phyloP scores from a whole-genome alignment of 2,888 invertebrate genomes.

The Drosophila planitibia region DNA sequence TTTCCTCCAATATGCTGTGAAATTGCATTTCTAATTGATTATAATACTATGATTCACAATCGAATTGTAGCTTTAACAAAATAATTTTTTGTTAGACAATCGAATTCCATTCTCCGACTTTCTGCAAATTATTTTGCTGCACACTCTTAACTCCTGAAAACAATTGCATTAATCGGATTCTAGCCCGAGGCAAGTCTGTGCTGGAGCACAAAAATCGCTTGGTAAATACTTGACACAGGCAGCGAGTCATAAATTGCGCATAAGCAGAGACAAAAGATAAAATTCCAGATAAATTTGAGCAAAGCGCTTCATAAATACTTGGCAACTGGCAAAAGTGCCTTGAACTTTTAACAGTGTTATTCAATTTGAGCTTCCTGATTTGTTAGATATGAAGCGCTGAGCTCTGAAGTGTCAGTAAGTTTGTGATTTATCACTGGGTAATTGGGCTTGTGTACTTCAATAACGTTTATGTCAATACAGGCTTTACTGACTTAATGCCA shows the following conservation, averaged over 20 bases:
- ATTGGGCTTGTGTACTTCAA: constrained; percentile 27
- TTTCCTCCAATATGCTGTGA: not conserved
- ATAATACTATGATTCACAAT: not conserved
- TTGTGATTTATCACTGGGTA: constrained; percentile 25
- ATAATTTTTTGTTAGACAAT: not conserved
- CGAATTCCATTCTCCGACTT: constrained; percentile 15
- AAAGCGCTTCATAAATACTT: constrained; percentile 71
- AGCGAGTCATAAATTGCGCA: constrained; percentile 64
- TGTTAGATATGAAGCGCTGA: constrained; percentile 19
- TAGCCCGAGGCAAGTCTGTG: constrained; percentile 32
- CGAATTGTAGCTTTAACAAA: not conserved
- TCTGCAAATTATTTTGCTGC: constrained; percentile 31
- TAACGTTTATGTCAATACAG: not conserved
- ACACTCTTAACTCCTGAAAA: constrained; percentile 23
- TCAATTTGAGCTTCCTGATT: constrained; percentile 63
- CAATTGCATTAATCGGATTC: constrained; percentile 47
- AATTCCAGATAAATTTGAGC: constrained; percentile 56
- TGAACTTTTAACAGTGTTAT: constrained; percentile 63
- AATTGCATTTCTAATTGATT: not conserved
- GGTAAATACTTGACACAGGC: constrained; percentile 56
- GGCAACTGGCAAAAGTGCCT: constrained; percentile 65
- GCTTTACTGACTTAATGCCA: not conserved
- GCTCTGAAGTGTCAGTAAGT: constrained; percentile 38
- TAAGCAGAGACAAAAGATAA: constrained; percentile 63
- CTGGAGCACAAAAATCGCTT: constrained; percentile 57